Base-by-base conservation (phyloP, 2,797 vertebrate species). In the Poecile montanus region DNA sequence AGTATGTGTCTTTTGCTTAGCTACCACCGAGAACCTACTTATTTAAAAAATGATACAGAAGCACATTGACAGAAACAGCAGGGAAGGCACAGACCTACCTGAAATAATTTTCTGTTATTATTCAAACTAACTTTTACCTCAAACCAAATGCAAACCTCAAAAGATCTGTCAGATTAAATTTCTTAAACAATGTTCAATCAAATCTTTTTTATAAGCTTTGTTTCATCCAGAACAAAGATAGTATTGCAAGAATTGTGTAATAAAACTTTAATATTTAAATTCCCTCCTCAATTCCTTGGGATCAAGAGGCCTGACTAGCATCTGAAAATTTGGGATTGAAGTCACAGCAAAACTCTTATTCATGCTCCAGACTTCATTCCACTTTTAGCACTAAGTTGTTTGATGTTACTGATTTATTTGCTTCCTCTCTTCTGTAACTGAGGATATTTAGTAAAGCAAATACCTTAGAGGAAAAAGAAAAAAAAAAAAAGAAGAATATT, bases 211-310 rank as follows among this genome's bases (percentile, higher is more conserved):
- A 32, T 53, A 58, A 85, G 25, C 7, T 73, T 89, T 70, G 4
- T 42, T 45, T 86, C 74, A 76, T n/a, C 7, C 51, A 76, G 67
- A 50, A 51, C 27, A 84, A 67, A 73, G 42, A 50, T 12, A 71
- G 12, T 48, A 74, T 65, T 88, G 48, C 27, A 88, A 76, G 27
- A 92, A 75, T 6, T 70, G 23, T 63, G 7, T 53, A 85, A 76
- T 70, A 82, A 85, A 86, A 79, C 22, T 42, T 58, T 68, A 26
- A 36, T 85, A 74, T 79, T 90, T 90, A 86, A 90, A 81, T 95
- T 85, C 18, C 2, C 3, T 57, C 17, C 17, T 71, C 17, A 29
- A n/a, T 72, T 86, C 16, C 50, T 32, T 79, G 32, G 74, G 50
- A 85, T 79, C 53, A 79, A 57, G 63, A 79, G 11, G 20, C 16